Conservation (phyloP, 2,113 vertebrate genomes). For the Prionailurus bengalensis region DNA sequence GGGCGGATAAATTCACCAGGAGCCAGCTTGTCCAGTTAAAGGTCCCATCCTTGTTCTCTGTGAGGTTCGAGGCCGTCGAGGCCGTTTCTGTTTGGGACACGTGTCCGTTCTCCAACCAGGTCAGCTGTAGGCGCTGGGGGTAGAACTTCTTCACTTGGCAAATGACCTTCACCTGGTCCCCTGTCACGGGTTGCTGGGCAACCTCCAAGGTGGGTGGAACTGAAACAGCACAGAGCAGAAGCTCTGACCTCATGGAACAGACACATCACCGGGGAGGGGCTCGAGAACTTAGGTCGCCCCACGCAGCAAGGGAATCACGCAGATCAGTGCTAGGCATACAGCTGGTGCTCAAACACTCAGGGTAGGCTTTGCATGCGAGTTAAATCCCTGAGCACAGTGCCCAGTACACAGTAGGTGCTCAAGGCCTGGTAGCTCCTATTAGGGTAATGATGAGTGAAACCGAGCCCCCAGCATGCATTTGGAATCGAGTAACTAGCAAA, state of each 20-base stretch:
- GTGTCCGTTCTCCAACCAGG: constrained; percentile 66
- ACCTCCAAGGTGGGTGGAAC: constrained; percentile 67
- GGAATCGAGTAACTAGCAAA: neutral
- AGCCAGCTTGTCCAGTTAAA: constrained; percentile 57
- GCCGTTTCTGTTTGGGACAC: neutral
- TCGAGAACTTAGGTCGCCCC: neutral
- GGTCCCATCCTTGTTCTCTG: constrained; percentile 66
- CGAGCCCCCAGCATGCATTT: neutral
- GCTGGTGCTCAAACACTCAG: neutral
- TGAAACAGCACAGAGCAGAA: constrained; percentile 76
- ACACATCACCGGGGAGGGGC: neutral
- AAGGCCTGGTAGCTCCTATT: neutral
- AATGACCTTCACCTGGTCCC: neutral
- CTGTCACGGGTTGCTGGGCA: rapidly evolving
- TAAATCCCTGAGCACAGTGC: neutral
- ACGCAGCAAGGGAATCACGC: neutral
- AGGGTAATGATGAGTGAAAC: neutral
- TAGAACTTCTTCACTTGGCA: constrained; percentile 68
- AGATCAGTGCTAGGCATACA: neutral
- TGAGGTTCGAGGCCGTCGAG: neutral
- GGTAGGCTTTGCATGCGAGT: neutral
- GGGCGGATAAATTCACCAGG: constrained; percentile 41
- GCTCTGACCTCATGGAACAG: constrained; percentile 38
- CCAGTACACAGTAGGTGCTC: neutral
- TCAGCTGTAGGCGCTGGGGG: constrained; percentile 1